Evolutionary conservation across 2,888 invertebrate species (phyloP), one percentile per base, ranked within the genome.

Genomic region (Scaptodrosophila latifasciaeformis): DNA sequence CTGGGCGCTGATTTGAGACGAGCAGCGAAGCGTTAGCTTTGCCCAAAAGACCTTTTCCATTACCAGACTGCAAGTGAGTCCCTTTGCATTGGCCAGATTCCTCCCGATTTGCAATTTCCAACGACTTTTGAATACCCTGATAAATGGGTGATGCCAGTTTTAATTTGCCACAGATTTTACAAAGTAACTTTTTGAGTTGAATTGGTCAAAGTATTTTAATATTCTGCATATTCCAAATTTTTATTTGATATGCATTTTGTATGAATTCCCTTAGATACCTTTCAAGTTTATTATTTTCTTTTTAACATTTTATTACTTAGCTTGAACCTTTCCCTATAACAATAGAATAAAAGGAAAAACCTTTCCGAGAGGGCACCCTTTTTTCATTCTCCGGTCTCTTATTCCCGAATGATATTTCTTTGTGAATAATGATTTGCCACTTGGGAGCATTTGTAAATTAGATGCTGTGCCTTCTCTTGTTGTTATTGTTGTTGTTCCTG

Each of bases 401-500:
- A 3, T 3, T 12, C 18, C 9, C 2, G 30, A 19, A 13, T 43
- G 61, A 62, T 56, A 61, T 58, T 63, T 59, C 59, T 74, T 67
- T 60, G 53, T 74, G 74, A 70, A 77, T 74, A 74, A 77, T 77
- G 71, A 74, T 77, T 78, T 77, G 78, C 69, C 78, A 75, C 75
- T 77, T 77, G 74, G 74, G 78, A 77, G 78, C 67, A 46, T 67
- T 75, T 75, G 74, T 75, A 75, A 75, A 77, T 77, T 77, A 75
- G 74, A 77, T 61, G 62, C 75, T 53, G 42, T 50, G 56, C 59
- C 54, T 55, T 50, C n/a, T n/a, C n/a, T 58, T 59, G 49, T 56
- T 49, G 34, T 34, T 34, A n/a, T 34, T n/a, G 34, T n/a, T 13
- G 12, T 30, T 2, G 7, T 2, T 15, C 15, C 37, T 0, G 15